Conservation (phyloP, 2,888 invertebrate genomes). For the Hydropsyche betteni region DNA sequence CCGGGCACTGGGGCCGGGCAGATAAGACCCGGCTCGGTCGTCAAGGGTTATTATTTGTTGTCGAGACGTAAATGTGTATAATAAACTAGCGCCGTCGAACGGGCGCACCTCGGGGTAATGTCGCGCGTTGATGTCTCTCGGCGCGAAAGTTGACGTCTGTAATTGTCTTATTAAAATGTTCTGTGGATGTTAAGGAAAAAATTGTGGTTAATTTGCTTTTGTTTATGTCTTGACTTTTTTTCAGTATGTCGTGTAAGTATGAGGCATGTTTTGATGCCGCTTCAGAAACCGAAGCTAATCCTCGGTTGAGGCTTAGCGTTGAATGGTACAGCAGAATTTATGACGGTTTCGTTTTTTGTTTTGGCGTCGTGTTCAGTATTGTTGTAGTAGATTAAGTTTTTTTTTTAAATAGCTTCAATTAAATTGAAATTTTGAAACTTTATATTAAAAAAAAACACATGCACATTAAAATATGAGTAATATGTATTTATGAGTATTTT, state of each 20-base stretch:
- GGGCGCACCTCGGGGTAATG: no score
- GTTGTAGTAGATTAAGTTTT: no score
- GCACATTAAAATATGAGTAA: no score
- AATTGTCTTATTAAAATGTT: no score
- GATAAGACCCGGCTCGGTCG: constrained; percentile 32
- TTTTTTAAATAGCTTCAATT: no score
- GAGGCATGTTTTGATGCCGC: constrained; percentile 41
- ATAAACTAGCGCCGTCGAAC: no score
- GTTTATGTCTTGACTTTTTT: constrained; percentile 47
- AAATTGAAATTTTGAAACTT: no score
- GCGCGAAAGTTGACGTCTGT: background rate
- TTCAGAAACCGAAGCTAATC: constrained; percentile 37
- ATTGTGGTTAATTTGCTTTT: constrained; percentile 49
- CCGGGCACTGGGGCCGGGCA: constrained; percentile 24
- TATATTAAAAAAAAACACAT: no score
- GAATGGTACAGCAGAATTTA: constrained; percentile 28
- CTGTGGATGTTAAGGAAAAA: no score
- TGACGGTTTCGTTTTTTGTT: constrained; percentile 10
- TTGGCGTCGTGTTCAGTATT: no score
- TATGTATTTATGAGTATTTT: no score
- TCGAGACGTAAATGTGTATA: background rate
- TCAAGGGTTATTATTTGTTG: constrained; percentile 37
- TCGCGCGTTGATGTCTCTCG: background rate
- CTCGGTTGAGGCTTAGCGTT: constrained; percentile 38
- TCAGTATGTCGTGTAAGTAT: constrained; percentile 48